Evolutionary conservation across 1,140 invertebrate species (phyloP).

Genomic region (Pseudomyrmex pallidus): DNA sequence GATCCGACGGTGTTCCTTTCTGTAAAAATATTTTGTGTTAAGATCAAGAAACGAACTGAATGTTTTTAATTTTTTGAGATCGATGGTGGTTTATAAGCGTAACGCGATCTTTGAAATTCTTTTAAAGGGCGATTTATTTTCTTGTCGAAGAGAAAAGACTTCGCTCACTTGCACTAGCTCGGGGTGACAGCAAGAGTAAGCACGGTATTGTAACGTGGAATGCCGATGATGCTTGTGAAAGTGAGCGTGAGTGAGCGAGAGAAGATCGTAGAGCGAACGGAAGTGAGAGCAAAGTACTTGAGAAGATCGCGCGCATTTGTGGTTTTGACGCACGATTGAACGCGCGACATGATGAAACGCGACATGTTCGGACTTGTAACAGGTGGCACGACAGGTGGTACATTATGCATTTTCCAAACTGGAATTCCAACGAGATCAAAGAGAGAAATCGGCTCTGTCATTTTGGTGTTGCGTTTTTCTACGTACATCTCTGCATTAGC

Average conservation of each 20-base stretch:
- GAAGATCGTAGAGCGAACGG: not conserved
- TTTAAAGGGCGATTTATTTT: no score
- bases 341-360: not conserved
- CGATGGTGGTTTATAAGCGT: no score
- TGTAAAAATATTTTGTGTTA: no score
- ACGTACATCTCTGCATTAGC: no score
- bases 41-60: no score
- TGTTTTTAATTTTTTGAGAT: no score
- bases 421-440: not conserved
- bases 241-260: conserved; percentile 3
- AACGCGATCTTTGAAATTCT: no score
- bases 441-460: not conserved
- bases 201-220: not conserved
- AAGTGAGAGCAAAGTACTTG: not conserved
- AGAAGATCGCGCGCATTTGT: not conserved
- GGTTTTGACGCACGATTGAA: not conserved
- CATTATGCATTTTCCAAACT: not conserved
- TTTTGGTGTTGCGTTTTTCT: no score
- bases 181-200: no score
- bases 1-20: no score
- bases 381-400: conserved; percentile 26
- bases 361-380: not conserved
- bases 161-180: not conserved
- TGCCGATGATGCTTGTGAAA: not conserved
- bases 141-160: no score